A percentile compares a stretch with the other conserved stretches of the same genome.
Evolutionary conservation across 2,797 vertebrate species (phyloP).

Genomic region (Sebastes steindachneri): DNA sequence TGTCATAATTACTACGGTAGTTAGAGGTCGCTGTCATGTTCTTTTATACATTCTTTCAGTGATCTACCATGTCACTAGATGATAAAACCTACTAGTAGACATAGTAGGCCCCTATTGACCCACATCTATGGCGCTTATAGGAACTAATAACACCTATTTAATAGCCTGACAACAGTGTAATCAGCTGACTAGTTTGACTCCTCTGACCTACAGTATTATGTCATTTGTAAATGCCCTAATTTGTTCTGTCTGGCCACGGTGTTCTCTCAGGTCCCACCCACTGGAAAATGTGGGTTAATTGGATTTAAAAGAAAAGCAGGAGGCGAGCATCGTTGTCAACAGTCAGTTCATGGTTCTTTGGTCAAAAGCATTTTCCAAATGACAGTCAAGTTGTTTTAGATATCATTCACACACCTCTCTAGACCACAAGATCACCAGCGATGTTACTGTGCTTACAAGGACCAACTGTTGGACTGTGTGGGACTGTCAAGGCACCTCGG

Average conservation of each 20-base stretch:
- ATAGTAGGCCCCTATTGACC: no score
- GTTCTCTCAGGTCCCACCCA: not conserved
- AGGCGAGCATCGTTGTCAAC: not conserved
- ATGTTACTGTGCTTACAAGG: slow-evolving; percentile 17
- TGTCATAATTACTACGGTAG: no score
- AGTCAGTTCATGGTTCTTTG: not conserved
- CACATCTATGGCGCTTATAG: no score
- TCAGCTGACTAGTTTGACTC: not conserved
- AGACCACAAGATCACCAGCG: not conserved
- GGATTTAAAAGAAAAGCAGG: not conserved
- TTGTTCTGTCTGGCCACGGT: not conserved
- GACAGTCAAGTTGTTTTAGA: no score
- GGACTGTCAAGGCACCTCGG: slow-evolving; percentile 9
- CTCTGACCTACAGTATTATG: not conserved
- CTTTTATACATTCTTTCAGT: no score
- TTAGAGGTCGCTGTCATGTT: no score
- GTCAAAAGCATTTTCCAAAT: not conserved
- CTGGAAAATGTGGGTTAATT: not conserved
- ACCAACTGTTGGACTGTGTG: slow-evolving; percentile 21
- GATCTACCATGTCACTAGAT: no score
- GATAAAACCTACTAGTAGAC: no score
- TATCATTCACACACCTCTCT: not conserved
- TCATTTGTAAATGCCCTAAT: not conserved
- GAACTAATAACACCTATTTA: no score
- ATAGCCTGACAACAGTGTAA: no score